Base-by-base conservation (phyloP, 2,113 vertebrate genomes). In the Crypturellus undulatus region DNA sequence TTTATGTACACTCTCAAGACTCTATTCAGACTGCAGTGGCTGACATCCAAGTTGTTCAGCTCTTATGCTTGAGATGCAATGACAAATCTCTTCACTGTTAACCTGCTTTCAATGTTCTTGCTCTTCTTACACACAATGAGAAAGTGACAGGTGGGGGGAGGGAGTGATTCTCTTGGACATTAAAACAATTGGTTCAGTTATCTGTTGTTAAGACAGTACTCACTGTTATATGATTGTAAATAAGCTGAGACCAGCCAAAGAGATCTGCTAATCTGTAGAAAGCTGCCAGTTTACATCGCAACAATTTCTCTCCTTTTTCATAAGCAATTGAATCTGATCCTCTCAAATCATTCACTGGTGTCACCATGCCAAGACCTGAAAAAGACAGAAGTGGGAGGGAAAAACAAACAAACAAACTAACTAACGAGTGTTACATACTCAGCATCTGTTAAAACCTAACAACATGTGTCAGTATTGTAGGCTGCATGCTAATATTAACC, bases 161-260 rank as follows among this genome's bases (percentile, higher is more conserved):
- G 43, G 58, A 77, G 45, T 40, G 45, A 56, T 26, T 56, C 81
- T 77, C 60, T 72, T 64, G 8, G 54, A 52, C 21, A 4, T 84
- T 86, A 68, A 59, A 94, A 95, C 93, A 94, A 96, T 62, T 13
- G 75, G 25, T 67, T 87, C 77, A 58, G 42, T 94, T 79, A 64
- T 80, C 17, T 47, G 24, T 71, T 54, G 76, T 49, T 49, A 49
- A 83, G 49, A 85, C 60, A 93, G 77, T 93, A 97, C 98, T 98
- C 98, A 99, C 99, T 62, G 99, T 99, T 97, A 99, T 98, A 85
- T 99, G 99, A 97, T 99, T 99, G 97, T 99, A 99, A 98, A 99
- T 99, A 71, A 99, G 99, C 97, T 99, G 98, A 51, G 99, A 99
- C 99, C 99, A 99, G 84, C 99, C 98, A 45, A 99, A 99, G 92